These are phyloP conservation scores for Onchidella celtica DNA, from an alignment of 2,888 invertebrate species.

Conservation along the genomic window DNA sequence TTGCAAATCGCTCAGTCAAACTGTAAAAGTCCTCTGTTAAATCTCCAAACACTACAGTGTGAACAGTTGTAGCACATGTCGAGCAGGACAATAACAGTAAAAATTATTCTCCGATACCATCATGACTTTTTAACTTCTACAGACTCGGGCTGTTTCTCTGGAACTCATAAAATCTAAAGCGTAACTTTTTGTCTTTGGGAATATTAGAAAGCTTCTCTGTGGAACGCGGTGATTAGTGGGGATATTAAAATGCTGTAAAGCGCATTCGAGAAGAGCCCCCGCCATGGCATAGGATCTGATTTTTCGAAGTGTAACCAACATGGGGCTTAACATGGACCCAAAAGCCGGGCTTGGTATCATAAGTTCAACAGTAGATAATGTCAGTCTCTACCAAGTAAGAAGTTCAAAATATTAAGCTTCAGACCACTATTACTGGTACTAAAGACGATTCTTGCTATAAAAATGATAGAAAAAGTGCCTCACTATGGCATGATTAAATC, in stretches of 20 bases:
- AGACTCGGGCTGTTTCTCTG: background rate
- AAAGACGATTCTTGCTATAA: too few relatives aligned
- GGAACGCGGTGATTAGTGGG: background rate
- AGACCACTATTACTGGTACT: too few relatives aligned
- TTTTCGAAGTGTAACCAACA: background rate
- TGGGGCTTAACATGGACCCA: too few relatives aligned
- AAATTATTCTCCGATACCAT: background rate
- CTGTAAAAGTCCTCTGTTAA: too few relatives aligned
- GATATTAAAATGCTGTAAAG: background rate
- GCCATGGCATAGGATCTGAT: background rate
- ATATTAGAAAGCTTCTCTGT: background rate
- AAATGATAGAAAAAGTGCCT: too few relatives aligned
- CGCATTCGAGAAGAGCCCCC: background rate
- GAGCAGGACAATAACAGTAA: too few relatives aligned
- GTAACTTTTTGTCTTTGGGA: background rate
- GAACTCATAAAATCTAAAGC: slow-evolving; percentile 1
- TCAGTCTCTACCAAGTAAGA: background rate
- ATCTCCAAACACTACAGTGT: too few relatives aligned
- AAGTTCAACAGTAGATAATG: background rate
- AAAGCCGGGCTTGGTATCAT: too few relatives aligned
- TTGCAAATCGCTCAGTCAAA: too few relatives aligned
- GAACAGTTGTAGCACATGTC: too few relatives aligned
- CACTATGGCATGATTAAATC: too few relatives aligned
- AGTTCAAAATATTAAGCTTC: too few relatives aligned
- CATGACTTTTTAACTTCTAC: background rate